Conservation (phyloP, 2,888 invertebrate species). For the Chrysolina americana region DNA sequence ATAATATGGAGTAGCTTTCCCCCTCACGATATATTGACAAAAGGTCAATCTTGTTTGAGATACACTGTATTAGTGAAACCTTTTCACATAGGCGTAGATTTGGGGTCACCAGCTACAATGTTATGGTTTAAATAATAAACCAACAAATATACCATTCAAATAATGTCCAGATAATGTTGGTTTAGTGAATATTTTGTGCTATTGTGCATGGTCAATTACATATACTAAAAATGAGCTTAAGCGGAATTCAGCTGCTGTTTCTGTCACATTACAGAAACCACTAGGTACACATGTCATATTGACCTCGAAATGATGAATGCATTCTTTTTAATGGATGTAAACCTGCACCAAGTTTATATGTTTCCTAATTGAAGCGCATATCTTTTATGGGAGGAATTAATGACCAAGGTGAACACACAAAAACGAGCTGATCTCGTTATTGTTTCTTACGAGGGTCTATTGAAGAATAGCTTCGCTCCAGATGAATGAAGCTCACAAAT, state of each 20-base stretch:
- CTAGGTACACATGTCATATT: slow-evolving; percentile 56
- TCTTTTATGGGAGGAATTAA: slow-evolving; percentile 54
- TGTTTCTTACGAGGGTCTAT: neutral
- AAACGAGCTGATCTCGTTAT: slow-evolving; percentile 5
- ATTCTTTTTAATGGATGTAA: slow-evolving; percentile 44
- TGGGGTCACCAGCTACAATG: too few species aligned
- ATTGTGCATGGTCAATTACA: too few species aligned
- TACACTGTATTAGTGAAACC: too few species aligned
- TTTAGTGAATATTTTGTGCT: too few species aligned
- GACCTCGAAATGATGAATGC: slow-evolving; percentile 55
- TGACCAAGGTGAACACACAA: slow-evolving; percentile 44
- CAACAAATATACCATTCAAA: too few species aligned
- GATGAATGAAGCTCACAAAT: too few species aligned
- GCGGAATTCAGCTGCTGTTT: slow-evolving; percentile 31
- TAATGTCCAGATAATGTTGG: too few species aligned
- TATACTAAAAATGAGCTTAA: neutral
- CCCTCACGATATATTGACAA: too few species aligned
- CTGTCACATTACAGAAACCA: slow-evolving; percentile 56
- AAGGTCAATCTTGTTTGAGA: too few species aligned
- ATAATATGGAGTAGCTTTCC: too few species aligned
- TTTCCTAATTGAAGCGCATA: slow-evolving; percentile 54
- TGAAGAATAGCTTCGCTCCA: neutral
- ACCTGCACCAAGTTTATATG: slow-evolving; percentile 53
- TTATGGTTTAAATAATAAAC: too few species aligned
- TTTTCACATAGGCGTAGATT: too few species aligned